Evolutionary conservation across 2,113 vertebrate genomes (phyloP).

Genomic region (Synodontis membranacea): DNA sequence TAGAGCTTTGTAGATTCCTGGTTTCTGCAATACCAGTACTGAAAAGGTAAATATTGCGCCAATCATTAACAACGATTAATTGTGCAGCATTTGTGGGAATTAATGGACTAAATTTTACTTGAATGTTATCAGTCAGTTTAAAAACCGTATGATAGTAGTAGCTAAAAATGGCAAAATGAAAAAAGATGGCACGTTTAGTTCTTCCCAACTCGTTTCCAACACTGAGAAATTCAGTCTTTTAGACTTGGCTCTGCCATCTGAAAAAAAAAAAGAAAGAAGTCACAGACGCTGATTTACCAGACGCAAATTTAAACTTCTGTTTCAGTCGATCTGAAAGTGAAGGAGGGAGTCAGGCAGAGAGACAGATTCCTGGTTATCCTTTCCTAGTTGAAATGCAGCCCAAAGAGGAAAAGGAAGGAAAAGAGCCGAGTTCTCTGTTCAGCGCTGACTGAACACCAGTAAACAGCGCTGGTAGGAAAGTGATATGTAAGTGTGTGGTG

Average conservation of each 20-base stretch:
- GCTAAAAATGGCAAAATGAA: neutral
- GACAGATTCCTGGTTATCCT: neutral
- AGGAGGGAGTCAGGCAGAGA: too few relatives aligned
- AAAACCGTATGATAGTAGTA: neutral
- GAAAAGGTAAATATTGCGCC: too few relatives aligned
- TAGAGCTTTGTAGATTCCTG: neutral
- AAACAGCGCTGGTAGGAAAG: neutral
- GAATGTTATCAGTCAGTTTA: neutral
- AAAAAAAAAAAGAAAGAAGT: neutral
- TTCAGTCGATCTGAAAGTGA: neutral
- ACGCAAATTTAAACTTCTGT: neutral
- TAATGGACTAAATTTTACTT: neutral
- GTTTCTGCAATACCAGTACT: neutral
- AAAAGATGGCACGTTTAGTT: neutral
- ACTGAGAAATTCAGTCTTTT: neutral
- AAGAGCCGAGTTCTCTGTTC: neutral
- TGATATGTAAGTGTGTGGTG: neutral
- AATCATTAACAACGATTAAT: neutral
- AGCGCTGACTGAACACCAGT: neutral
- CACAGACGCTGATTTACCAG: too few relatives aligned
- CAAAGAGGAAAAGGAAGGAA: neutral
- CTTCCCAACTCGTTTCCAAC: neutral
- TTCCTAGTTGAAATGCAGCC: neutral
- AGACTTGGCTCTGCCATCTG: neutral
- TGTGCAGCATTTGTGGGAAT: too few relatives aligned